Conservation (phyloP, 1,140 invertebrate species). For the Zeugodacus cucurbitae region DNA sequence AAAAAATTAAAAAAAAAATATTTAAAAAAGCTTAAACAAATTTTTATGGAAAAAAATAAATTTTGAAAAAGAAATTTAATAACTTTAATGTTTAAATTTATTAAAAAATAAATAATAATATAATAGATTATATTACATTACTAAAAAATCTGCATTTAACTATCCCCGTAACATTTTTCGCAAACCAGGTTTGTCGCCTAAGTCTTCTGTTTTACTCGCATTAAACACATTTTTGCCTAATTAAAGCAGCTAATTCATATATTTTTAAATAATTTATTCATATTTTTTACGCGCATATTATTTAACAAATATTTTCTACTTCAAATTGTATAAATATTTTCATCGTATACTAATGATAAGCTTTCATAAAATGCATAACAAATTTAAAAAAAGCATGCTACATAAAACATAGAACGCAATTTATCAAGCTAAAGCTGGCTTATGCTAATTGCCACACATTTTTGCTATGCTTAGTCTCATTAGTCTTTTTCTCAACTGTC, state of each 20-base stretch:
- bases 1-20: too few species aligned
- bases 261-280: neutral
- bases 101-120: too few species aligned
- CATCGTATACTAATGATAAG: neutral
- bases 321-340: neutral
- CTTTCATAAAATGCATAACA: neutral
- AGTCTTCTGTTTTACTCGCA: neutral
- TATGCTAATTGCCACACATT: constrained; percentile 17
- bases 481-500: neutral
- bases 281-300: neutral
- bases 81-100: too few species aligned
- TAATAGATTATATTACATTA: too few species aligned
- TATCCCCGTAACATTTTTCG: neutral
- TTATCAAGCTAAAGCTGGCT: neutral
- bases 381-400: neutral
- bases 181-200: neutral
- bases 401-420: neutral
- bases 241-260: neutral
- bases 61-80: too few species aligned
- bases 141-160: neutral
- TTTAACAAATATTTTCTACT: neutral
- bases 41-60: too few species aligned
- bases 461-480: neutral
- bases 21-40: too few species aligned
- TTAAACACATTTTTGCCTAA: neutral